A percentile compares a stretch with the other conserved stretches of the same genome.
Evolutionary conservation across 2,797 vertebrate species (phyloP).

Genomic region (Notolabrus celidotus): DNA sequence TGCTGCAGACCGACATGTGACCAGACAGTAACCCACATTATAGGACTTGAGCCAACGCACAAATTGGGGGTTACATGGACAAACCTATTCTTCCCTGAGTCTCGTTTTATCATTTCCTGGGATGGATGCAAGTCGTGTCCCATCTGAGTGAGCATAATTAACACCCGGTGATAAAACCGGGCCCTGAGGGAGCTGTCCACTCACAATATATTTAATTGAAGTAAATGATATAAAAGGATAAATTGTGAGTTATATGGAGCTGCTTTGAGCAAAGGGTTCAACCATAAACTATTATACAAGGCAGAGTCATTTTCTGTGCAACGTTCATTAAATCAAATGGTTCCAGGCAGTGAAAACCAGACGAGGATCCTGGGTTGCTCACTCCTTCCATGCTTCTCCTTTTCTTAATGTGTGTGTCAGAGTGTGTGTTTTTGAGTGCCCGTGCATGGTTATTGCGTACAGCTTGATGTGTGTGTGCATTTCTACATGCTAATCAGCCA

Average conservation of each 20-base stretch:
- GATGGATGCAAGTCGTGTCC: conserved; percentile 56
- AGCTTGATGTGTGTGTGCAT: conserved; percentile 7
- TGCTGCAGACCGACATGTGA: conserved; percentile 15
- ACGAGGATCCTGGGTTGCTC: conserved; percentile 22
- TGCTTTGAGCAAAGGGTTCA: conserved; percentile 58
- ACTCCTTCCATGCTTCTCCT: conserved; percentile 5
- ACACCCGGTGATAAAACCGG: conserved; percentile 68
- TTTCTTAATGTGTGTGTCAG: neutral
- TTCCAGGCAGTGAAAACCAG: conserved; percentile 48
- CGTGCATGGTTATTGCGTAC: neutral
- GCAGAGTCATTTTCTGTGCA: conserved; percentile 63
- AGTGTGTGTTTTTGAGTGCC: neutral
- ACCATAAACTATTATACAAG: conserved; percentile 71
- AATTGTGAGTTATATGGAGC: conserved; percentile 71
- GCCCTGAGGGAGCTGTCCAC: conserved; percentile 74
- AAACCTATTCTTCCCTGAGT: conserved; percentile 39
- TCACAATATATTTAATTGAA: conserved; percentile 86
- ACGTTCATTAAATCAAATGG: conserved; percentile 73
- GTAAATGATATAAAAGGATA: conserved; percentile 80
- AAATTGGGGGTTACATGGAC: neutral
- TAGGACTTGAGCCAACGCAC: neutral
- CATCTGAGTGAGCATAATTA: conserved; percentile 78
- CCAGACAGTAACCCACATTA: conserved; percentile 16
- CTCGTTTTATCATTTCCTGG: conserved; percentile 53
- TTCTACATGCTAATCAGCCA: conserved; percentile 68